Evolutionary conservation across 2,797 vertebrate species (phyloP), one percentile per base, ranked within the genome.

Genomic region (Cyprinodon diabolis): DNA sequence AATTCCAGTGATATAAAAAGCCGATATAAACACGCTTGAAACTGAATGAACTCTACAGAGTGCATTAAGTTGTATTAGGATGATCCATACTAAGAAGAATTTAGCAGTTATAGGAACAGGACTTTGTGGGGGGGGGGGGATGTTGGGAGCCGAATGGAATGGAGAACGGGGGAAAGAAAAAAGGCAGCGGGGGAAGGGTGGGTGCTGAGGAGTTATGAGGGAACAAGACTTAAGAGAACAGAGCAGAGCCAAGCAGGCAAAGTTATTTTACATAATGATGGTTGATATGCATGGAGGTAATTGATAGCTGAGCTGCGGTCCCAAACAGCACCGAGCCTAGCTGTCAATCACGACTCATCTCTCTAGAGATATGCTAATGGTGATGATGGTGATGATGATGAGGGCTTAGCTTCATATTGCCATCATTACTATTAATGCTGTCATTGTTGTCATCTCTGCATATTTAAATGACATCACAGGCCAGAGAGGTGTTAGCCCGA

Each of bases 251-350:
- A 87, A 93, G 93, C 92, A 93, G 96, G 95, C 95, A 30, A 83
- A 93, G 94, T 96, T 97, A 97, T 96, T 98, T 97, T 97, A 97
- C 97, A 97, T 97, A 96, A 96, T 96, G 95, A 95, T 93, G 96
- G 96, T 96, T 96, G 95, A 95, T 96, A 97, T 97, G 97, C 96
- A 97, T 95, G 93, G 94, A 94, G 89, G 96, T 98, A 98, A 98
- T 97, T 98, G 97, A 97, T 98, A 97, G 95, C 96, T 90, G 95
- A 95, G 94, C 95, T 94, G 95, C 94, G 94, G 95, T 87, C 86
- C 68, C 85, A 86, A 89, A 91, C 91, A 88, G 89, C 90, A 90
- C 80, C 90, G 92, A 92, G 87, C 91, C 17, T 78, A 91, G 91
- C 94, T 95, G 94, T 94, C 94, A 94, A 92, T 95, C 94, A 94